These are phyloP conservation scores for Campoletis raptor DNA, from an alignment of 2,888 invertebrate species.

Conservation along the genomic window DNA sequence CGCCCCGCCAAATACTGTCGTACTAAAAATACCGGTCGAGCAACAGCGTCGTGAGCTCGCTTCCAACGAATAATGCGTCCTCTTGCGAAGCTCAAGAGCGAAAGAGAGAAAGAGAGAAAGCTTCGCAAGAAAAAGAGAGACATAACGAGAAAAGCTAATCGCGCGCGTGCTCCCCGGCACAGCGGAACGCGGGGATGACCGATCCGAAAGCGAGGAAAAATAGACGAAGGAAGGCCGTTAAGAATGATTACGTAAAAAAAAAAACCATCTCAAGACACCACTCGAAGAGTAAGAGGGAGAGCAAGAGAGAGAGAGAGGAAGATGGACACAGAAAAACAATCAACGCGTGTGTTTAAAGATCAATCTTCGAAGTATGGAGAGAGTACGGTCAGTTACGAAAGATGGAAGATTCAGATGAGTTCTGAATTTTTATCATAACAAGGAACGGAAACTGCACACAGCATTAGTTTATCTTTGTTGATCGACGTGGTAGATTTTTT, in stretches of 20 bases:
- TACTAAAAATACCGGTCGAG: constrained; percentile 82
- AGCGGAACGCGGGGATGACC: constrained; percentile 56
- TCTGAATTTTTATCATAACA: constrained; percentile 1
- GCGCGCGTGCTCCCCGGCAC: constrained; percentile 46
- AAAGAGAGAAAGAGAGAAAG: constrained; percentile 43
- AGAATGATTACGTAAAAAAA: constrained; percentile 79
- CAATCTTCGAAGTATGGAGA: constrained; percentile 23
- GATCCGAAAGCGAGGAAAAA: constrained; percentile 64
- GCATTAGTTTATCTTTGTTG: neutral
- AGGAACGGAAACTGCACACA: neutral
- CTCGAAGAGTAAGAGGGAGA: constrained; percentile 27
- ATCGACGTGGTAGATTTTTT: constrained; percentile 1
- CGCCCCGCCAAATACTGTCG: constrained; percentile 84
- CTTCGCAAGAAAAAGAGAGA: constrained; percentile 50
- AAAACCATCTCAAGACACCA: constrained; percentile 25
- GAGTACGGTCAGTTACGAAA: constrained; percentile 49
- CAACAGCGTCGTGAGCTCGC: constrained; percentile 77
- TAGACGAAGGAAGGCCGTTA: constrained; percentile 70
- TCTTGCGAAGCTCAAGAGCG: constrained; percentile 66
- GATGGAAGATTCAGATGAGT: neutral
- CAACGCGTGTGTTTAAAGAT: constrained; percentile 30
- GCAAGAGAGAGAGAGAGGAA: neutral
- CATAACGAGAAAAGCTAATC: constrained; percentile 61
- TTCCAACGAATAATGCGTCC: constrained; percentile 78
- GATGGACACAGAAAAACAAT: constrained; percentile 15